Evolutionary conservation across 2,797 vertebrate species (phyloP).

Genomic region (Onychomys leucogaster): DNA sequence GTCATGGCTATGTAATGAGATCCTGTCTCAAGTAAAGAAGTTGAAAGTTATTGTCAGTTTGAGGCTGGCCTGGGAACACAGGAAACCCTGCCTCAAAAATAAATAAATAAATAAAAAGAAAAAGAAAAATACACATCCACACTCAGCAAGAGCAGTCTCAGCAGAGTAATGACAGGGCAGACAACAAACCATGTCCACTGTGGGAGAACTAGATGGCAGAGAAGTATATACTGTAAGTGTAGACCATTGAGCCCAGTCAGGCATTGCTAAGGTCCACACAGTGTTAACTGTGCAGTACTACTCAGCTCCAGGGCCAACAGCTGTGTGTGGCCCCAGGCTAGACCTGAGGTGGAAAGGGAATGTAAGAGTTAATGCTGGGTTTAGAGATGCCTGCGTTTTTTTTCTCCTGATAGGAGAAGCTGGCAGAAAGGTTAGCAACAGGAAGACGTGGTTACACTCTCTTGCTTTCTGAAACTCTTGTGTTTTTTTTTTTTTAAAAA

Average conservation of each 20-base stretch:
- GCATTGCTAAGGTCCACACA: not conserved
- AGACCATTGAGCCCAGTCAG: not conserved
- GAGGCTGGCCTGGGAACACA: not conserved
- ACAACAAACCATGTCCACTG: not conserved
- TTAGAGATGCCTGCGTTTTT: not conserved
- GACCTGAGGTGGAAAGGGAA: not conserved
- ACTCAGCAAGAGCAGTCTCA: not conserved
- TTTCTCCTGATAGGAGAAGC: conserved; percentile 43
- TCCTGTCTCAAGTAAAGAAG: not conserved
- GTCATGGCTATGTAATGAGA: not conserved
- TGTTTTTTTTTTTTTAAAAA: too few species aligned
- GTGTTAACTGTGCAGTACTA: not conserved
- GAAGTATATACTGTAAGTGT: not conserved
- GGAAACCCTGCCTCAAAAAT: not conserved
- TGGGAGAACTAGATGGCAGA: not conserved
- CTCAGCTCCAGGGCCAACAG: not conserved
- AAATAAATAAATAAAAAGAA: not conserved
- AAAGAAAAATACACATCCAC: not conserved
- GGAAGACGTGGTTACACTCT: conserved; percentile 61
- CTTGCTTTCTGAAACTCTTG: conserved; percentile 45
- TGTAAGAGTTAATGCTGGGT: not conserved
- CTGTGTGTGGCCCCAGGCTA: not conserved
- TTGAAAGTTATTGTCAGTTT: not conserved
- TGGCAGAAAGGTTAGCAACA: conserved; percentile 38
- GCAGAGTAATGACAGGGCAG: not conserved